A percentile compares a stretch with the other conserved stretches of the same genome.
Evolutionary conservation across 2,888 invertebrate genomes (phyloP).

Genomic region (Hedya salicella): DNA sequence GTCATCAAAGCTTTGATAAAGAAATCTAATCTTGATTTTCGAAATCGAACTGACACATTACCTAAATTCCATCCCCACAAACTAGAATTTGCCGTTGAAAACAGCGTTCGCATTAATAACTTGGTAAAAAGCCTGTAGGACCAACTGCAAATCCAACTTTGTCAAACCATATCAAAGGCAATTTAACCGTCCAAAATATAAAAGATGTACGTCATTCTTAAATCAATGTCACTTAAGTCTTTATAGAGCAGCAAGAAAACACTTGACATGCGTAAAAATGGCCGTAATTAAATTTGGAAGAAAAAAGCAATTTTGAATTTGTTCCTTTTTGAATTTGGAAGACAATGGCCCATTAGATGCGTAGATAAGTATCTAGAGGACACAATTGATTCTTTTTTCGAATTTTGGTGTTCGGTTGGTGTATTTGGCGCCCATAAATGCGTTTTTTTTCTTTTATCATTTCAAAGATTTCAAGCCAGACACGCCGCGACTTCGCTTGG

Average conservation of each 20-base stretch:
- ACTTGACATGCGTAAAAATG: slow-evolving; percentile 79
- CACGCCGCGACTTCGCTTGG: no score
- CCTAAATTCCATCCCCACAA: slow-evolving; percentile 7
- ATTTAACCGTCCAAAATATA: background rate
- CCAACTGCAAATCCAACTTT: slow-evolving; percentile 5
- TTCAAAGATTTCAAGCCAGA: slow-evolving; percentile 35
- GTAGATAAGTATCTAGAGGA: slow-evolving; percentile 77
- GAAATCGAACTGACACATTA: slow-evolving; percentile 23
- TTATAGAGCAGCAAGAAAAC: slow-evolving; percentile 23
- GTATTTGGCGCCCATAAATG: slow-evolving; percentile 44
- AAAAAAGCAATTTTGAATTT: slow-evolving; percentile 66
- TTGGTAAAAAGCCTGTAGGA: background rate
- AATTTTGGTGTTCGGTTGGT: slow-evolving; percentile 56
- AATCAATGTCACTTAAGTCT: slow-evolving; percentile 3
- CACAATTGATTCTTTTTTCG: slow-evolving; percentile 67
- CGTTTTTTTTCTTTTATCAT: slow-evolving; percentile 52
- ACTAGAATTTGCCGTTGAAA: background rate
- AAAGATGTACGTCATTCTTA: background rate
- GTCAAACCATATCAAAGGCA: slow-evolving; percentile 16
- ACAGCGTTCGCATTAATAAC: background rate
- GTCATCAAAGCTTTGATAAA: slow-evolving; percentile 26
- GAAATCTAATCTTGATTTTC: slow-evolving; percentile 29
- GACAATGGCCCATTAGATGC: slow-evolving; percentile 81
- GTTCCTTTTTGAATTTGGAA: slow-evolving; percentile 54
- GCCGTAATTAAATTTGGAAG: slow-evolving; percentile 75